Conservation (phyloP, 2,113 vertebrate species). For the Dunckerocampus dactyliophorus region DNA sequence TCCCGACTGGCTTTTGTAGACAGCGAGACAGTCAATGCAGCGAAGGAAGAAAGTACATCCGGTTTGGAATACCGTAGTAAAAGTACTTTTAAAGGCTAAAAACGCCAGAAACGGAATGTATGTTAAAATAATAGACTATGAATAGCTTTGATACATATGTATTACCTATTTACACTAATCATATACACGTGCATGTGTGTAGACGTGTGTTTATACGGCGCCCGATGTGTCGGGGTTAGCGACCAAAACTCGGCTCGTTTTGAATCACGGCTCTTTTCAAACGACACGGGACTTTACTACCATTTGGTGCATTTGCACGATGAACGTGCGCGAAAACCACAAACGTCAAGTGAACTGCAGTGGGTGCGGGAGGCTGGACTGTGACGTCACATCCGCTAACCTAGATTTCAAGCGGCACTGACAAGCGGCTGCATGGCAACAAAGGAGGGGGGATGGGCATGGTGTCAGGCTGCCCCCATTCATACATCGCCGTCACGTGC, state of each 20-base stretch:
- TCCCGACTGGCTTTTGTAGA: conserved; percentile 1
- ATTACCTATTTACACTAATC: not conserved
- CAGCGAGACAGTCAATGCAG: conserved; percentile 3
- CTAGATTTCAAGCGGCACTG: conserved; percentile 36
- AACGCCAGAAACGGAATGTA: not conserved
- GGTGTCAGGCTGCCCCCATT: conserved; percentile 35
- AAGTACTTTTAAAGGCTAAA: accelerated
- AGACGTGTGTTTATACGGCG: not conserved
- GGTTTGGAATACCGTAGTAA: conserved; percentile 25
- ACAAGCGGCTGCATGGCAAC: conserved; percentile 37
- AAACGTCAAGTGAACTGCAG: conserved; percentile 6
- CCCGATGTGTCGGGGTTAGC: not conserved
- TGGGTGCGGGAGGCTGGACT: conserved; percentile 14
- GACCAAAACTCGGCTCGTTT: not conserved
- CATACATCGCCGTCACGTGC: conserved; percentile 29
- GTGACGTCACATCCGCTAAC: conserved; percentile 60
- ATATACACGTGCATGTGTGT: too few relatives aligned
- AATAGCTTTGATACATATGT: not conserved
- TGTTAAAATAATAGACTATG: not conserved
- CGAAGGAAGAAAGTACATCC: conserved; percentile 7
- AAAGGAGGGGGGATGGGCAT: conserved; percentile 16
- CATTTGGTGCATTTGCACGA: not conserved
- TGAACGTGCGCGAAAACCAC: accelerated
- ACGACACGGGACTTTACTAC: too few relatives aligned
- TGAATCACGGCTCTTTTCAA: too few relatives aligned